Evolutionary conservation across 2,888 invertebrate species (phyloP).

Genomic region (Polietes domitor): DNA sequence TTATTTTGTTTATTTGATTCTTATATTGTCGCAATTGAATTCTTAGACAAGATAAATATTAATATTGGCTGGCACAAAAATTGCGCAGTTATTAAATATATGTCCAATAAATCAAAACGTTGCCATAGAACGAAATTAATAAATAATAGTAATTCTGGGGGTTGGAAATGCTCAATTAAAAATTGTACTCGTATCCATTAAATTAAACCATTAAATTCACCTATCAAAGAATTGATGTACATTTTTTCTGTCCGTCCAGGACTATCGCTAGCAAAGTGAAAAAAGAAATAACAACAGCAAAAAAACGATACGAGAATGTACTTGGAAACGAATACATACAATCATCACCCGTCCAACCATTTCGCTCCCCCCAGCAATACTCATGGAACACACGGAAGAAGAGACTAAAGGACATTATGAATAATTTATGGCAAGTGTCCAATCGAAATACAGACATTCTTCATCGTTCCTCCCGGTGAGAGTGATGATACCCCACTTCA

Average conservation of each 20-base stretch:
- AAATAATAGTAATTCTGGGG: no score
- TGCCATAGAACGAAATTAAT: neutral
- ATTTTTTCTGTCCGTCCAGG: slow-evolving; percentile 22
- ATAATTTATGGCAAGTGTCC: slow-evolving; percentile 76
- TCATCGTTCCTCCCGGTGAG: slow-evolving; percentile 7
- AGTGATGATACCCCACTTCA: slow-evolving; percentile 52
- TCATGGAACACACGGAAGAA: slow-evolving; percentile 38
- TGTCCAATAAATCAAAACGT: neutral
- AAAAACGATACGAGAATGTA: neutral
- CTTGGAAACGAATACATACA: slow-evolving; percentile 8
- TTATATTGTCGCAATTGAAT: no score
- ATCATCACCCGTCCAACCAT: neutral
- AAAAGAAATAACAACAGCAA: slow-evolving; percentile 42
- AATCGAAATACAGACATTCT: slow-evolving; percentile 71
- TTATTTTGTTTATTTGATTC: no score
- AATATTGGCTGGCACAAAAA: no score
- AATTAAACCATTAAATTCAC: slow-evolving; percentile 55
- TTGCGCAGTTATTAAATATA: no score
- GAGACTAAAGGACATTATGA: slow-evolving; percentile 70
- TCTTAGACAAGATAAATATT: no score
- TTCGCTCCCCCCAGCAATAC: neutral
- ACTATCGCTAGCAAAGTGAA: slow-evolving; percentile 47
- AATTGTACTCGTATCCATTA: slow-evolving; percentile 35
- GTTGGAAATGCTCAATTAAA: slow-evolving; percentile 7
- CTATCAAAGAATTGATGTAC: slow-evolving; percentile 37